Conservation (phyloP, 2,888 invertebrate genomes). For the Nemotelus nigrinus region DNA sequence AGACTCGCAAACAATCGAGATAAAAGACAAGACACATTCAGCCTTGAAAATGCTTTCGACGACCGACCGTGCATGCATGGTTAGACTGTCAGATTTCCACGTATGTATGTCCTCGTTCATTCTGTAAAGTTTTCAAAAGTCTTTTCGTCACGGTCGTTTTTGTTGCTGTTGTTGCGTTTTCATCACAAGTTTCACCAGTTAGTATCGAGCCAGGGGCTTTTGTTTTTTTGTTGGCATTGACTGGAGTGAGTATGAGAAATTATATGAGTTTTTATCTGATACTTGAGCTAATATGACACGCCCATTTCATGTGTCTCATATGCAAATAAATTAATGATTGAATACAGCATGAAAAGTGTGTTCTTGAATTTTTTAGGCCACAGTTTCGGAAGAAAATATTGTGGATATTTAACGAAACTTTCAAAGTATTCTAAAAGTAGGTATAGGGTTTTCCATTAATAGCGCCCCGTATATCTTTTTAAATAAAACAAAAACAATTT, state of each 20-base stretch:
- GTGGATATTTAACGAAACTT: too few relatives aligned
- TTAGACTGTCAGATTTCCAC: not conserved
- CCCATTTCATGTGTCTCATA: not conserved
- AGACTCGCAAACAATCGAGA: constrained; percentile 11
- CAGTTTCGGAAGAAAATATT: too few relatives aligned
- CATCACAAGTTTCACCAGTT: not conserved
- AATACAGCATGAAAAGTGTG: too few relatives aligned
- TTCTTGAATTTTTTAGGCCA: too few relatives aligned
- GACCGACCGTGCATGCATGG: not conserved
- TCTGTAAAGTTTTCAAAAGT: constrained; percentile 33
- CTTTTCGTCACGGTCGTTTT: constrained; percentile 27
- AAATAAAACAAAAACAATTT: too few relatives aligned
- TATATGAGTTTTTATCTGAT: not conserved
- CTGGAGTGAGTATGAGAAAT: not conserved
- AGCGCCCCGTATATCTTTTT: too few relatives aligned
- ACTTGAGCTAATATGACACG: constrained; percentile 4
- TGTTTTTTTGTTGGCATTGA: not conserved
- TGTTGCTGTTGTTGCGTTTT: not conserved
- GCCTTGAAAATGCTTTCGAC: constrained; percentile 24
- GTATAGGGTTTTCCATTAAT: too few relatives aligned
- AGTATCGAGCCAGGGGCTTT: not conserved
- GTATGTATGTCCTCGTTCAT: not conserved
- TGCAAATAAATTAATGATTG: too few relatives aligned
- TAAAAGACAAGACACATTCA: constrained; percentile 1
- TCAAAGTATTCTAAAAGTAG: too few relatives aligned